phyloP scores from a whole-genome alignment of 2,888 invertebrate genomes.

The Gortyna flavago region DNA sequence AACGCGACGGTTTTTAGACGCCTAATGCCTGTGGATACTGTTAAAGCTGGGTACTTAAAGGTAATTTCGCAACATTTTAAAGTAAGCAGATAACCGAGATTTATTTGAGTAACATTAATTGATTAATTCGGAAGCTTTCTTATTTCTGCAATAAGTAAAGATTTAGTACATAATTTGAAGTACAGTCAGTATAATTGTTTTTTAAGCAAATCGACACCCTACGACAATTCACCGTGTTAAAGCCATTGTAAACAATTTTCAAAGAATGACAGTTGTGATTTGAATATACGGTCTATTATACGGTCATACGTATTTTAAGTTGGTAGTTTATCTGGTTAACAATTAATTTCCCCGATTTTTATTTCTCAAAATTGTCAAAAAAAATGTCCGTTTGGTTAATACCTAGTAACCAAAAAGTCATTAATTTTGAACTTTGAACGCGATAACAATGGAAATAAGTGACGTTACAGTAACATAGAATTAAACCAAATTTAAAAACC shows the following conservation, averaged over 20 bases:
- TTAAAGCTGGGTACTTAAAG: background rate
- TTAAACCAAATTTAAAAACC: slow-evolving; percentile 32
- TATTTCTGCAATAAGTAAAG: background rate
- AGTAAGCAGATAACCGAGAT: background rate
- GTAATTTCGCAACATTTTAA: background rate
- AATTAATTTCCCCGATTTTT: background rate
- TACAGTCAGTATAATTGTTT: background rate
- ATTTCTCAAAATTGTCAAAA: no score
- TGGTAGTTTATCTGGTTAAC: background rate
- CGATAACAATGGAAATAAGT: slow-evolving; percentile 12
- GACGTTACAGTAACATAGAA: background rate
- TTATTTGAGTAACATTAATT: background rate
- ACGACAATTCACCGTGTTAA: no score
- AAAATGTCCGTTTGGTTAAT: background rate
- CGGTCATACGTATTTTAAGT: no score
- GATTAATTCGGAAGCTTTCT: background rate
- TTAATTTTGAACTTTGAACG: background rate
- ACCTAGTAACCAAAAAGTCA: background rate
- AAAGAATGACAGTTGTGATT: background rate
- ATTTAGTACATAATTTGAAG: background rate
- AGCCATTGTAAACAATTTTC: background rate
- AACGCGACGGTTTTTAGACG: slow-evolving; percentile 34
- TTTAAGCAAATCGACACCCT: background rate
- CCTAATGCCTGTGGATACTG: slow-evolving; percentile 2
- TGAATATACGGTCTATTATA: background rate